Base-by-base conservation (phyloP, 2,888 invertebrate species). In the Euzophera pinguis region DNA sequence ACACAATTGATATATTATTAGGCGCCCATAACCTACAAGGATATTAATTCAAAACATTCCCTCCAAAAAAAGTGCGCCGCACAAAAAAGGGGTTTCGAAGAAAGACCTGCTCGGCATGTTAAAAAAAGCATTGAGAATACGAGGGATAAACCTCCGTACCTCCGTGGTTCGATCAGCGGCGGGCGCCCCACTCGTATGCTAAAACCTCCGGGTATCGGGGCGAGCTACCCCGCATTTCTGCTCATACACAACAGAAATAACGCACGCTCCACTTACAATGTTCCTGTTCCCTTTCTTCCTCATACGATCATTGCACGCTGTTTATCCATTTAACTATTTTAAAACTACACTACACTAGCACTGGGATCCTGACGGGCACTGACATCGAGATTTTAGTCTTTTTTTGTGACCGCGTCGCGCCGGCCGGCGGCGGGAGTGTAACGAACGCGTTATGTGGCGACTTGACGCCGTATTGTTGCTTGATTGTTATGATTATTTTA, bases 371-470 rank as follows among this genome's bases (percentile, higher is more conserved):
- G 78, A 69, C 81, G 77, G 74, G 75, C 82, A 79, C 84, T 81
- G 84, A 88, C 88, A 89, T 88, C 76, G 79, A 78, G 78, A 77
- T 75, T 79, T 78, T 67, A 51, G 43, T 51, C 73, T 75, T 73
- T 73, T 75, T 74, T 75, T 81, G 81, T 78, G 13, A 81, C 83
- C 93, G 74, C 93, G 93, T 74, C 93, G 92, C 73, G 79, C 86
- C 92, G 84, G 95, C 95, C 71, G 95, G 95, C 59, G 94, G 94
- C 2, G 32, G 9, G 53, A 93, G 93, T 58, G 65, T 61, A 67
- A 69, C 63, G 62, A 58, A 58, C 61, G 63, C 63, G 62, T 63
- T 93, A 93, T 63, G 93, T 93, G 58, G 92, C 92, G 58, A 94
- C 92, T 66, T 84, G 71, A 71, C 75, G 75, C 73, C 92, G 91